phyloP scores from a whole-genome alignment of 2,113 vertebrate species.

The Paramisgurnus dabryanus region DNA sequence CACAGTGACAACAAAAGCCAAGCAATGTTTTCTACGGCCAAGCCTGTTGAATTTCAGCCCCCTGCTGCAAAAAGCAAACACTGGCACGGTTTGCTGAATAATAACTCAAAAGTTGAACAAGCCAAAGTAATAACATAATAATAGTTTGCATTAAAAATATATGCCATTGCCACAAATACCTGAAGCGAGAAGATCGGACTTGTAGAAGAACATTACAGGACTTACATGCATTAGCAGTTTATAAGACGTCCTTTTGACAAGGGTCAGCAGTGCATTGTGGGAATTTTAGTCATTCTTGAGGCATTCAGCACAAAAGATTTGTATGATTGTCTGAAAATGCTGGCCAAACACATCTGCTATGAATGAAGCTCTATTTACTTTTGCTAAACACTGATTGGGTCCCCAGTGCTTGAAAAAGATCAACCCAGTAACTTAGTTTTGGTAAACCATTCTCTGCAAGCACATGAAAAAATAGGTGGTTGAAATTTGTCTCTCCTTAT shows the following conservation, averaged over 20 bases:
- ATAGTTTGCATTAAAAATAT: conserved; percentile 55
- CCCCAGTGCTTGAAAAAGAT: too few relatives aligned
- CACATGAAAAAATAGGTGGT: too few relatives aligned
- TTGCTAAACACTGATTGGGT: neutral
- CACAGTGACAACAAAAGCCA: conserved; percentile 60
- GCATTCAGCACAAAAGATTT: conserved; percentile 15
- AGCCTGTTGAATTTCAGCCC: conserved; percentile 65
- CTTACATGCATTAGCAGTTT: conserved; percentile 34
- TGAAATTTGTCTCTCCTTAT: too few relatives aligned
- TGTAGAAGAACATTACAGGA: conserved; percentile 54
- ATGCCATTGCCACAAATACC: conserved; percentile 54
- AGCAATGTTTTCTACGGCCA: conserved; percentile 76
- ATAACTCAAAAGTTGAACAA: conserved; percentile 58
- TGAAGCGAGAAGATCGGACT: conserved; percentile 32
- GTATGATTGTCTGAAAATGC: conserved; percentile 32
- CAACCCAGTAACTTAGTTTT: too few relatives aligned
- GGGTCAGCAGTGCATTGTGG: conserved; percentile 30
- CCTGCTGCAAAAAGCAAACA: conserved; percentile 60
- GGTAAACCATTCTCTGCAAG: too few relatives aligned
- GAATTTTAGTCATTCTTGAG: conserved; percentile 12
- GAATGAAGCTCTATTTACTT: conserved; percentile 40
- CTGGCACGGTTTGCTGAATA: conserved; percentile 60
- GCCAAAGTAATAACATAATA: neutral
- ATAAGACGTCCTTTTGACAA: conserved; percentile 8
- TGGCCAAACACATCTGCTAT: conserved; percentile 1